A percentile compares a stretch with the other conserved stretches of the same genome.
Evolutionary conservation across 2,113 vertebrate genomes (phyloP).

Genomic region (Sebastes schlegelii): DNA sequence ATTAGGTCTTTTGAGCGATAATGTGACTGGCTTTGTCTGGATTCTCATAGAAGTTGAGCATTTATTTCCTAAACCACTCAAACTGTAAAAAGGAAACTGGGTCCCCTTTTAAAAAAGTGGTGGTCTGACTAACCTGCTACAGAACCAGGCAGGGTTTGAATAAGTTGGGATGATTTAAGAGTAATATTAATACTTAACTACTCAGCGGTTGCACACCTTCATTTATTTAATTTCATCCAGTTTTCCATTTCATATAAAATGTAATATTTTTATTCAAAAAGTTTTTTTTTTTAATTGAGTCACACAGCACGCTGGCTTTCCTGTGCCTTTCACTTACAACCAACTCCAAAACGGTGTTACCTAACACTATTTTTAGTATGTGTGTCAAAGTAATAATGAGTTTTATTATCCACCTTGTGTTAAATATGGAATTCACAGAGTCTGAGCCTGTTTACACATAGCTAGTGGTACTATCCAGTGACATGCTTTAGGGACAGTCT

Average conservation of each 20-base stretch:
- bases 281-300: background rate
- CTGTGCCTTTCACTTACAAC: background rate
- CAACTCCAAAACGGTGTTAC: constrained; percentile 2
- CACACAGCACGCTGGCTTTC: background rate
- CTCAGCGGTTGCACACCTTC: background rate
- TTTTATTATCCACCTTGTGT: constrained; percentile 49
- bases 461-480: constrained; percentile 58
- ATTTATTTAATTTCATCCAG: background rate
- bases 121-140: background rate
- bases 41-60: background rate
- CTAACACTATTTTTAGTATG: constrained; percentile 18
- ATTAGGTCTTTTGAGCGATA: background rate
- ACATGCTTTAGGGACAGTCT: constrained; percentile 59
- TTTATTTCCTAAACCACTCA: background rate
- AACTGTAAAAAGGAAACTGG: background rate
- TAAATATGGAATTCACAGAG: constrained; percentile 43
- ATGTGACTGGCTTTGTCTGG: background rate
- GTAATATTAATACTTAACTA: background rate
- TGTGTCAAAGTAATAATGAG: constrained; percentile 47
- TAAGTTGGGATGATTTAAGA: background rate
- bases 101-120: background rate
- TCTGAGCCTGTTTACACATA: constrained; percentile 63
- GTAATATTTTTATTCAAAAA: background rate
- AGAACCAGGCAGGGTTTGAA: background rate
- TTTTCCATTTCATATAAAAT: background rate